Evolutionary conservation across 2,888 invertebrate species (phyloP), one percentile per base, ranked within the genome.

Genomic region (Holacanthella duospinosa): DNA sequence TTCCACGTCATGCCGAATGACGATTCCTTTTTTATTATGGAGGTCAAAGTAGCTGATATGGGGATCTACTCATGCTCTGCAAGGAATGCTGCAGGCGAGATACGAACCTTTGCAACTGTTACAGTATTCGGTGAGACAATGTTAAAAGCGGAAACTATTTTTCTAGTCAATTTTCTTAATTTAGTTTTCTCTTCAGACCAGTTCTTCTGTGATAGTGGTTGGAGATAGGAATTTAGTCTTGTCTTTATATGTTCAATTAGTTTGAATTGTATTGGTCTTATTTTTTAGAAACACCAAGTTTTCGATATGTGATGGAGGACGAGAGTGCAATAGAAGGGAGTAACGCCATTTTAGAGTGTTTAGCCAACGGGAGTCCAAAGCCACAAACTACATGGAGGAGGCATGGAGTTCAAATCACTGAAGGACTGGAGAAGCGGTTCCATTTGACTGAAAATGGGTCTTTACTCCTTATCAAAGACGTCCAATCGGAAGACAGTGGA

Each of bases 41-140:
- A 91, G 78, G 90, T 91, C 26, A 92, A 91, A 77, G 83, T 86
- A 0, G 83, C 84, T 43, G 96, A 96, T 75, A 88, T 89, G 79
- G 96, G 96, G 0, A 82, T 91, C 29, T 96, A 96, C 76, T 93
- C 90, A 59, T 96, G 95, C 78, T 92, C 88, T 6, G 96, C 95
- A 0, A 85, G 86, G 74, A 96, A 94, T 78, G 83, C 86, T 54
- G 95, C 93, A 19, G 96, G 95, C 0, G 84, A 84, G 61, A 87
- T 92, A 44, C 84, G 86, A 70, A 86, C 91, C 1, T 93, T 93
- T 80, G 91, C 91, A 26, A 88, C 89, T 24, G 80, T 95, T 29
- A 85, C 86, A 69, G 91, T 95, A 61, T 79, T 85, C 69, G 82
- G 82, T 82, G 75, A 73, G 71, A 4, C 25, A 24, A n/a, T n/a